Percentiles rank a stretch among this genome's conserved stretches.
phyloP scores from a whole-genome alignment of 1,140 invertebrate genomes.

The Brachionus koreanus region DNA sequence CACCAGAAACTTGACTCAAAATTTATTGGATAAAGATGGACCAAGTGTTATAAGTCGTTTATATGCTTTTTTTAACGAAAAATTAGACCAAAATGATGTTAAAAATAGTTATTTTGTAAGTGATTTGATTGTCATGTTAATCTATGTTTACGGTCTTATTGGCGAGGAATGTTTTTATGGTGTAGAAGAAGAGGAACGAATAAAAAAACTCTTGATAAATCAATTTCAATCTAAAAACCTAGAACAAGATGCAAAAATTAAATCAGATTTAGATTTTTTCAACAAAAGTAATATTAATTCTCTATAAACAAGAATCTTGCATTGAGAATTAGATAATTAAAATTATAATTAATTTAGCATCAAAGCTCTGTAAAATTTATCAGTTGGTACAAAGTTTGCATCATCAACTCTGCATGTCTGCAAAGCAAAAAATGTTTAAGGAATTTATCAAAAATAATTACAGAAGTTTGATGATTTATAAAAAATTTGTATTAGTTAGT shows the following conservation, averaged over 20 bases:
- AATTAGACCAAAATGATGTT: not conserved
- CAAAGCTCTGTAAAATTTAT: too few species aligned
- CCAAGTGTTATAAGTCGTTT: constrained; percentile 23
- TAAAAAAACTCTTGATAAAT: constrained; percentile 9
- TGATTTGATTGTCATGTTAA: not conserved
- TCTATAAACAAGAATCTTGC: too few species aligned
- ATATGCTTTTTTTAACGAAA: constrained; percentile 26
- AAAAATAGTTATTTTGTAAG: not conserved
- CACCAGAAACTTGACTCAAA: not conserved
- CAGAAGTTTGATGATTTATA: too few species aligned
- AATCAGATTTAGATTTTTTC: constrained; percentile 17
- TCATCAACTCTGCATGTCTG: too few species aligned
- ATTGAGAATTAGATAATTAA: too few species aligned
- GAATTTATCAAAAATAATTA: too few species aligned
- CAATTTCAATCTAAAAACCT: not conserved
- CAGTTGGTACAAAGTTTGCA: too few species aligned
- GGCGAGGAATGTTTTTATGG: constrained; percentile 42
- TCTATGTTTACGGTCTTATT: constrained; percentile 36
- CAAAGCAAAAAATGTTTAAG: too few species aligned
- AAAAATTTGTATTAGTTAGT: too few species aligned
- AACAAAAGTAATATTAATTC: constrained; percentile 14
- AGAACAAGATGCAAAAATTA: not conserved
- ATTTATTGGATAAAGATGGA: constrained; percentile 27
- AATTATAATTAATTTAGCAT: not conserved
- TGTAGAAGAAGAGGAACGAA: constrained; percentile 30